Base-by-base conservation (phyloP, 1,140 invertebrate genomes). In the Cotesia typhae region DNA sequence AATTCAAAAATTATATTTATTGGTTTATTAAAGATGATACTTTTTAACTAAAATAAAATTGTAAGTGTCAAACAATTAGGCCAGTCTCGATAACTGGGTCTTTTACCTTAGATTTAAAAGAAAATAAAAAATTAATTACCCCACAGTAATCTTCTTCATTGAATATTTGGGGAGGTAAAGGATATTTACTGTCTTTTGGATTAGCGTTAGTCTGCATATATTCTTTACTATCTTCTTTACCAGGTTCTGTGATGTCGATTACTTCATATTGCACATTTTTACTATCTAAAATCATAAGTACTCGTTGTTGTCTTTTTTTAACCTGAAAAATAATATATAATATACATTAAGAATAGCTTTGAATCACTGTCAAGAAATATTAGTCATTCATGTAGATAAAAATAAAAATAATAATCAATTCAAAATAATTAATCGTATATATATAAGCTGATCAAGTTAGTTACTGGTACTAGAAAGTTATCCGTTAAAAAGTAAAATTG, bases 91-190 rank as follows among this genome's bases (percentile, higher is more conserved):
- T 28, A 28, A 28, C 1, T 28, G 28, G 28, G 1, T 28, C 28
- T 28, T 28, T 28, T 28, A 28, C 0, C 1, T 28, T 28, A 28
- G 28, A 3, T 28, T 28, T 28, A 28, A 28, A 28, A 28, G 28
- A 28, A 28, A 38, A 67, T 60, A 28, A 63, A 67, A 47, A 59
- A 38, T 74, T 61, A 85, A 90, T 90, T 90, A 97, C 96, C 79
- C 96, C 96, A 84, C 96, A 97, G 82, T 98, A 98, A 73, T 94
- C 91, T 38, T 94, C 92, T 73, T 95, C 95, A 82, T 96, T 96
- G 82, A 98, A 99, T 76, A 99, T 90, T 87, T 98, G 97, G 67
- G 97, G 97, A 64, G 96, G 96, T 76, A 97, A 85, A 35, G 95
- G 92, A 75, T 91, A 89, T 81, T 92, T 91, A 65, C 88, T 91